These are phyloP conservation scores for Platygyra sinensis DNA, from an alignment of 64 coral and sea anemone species.

Conservation along the genomic window DNA sequence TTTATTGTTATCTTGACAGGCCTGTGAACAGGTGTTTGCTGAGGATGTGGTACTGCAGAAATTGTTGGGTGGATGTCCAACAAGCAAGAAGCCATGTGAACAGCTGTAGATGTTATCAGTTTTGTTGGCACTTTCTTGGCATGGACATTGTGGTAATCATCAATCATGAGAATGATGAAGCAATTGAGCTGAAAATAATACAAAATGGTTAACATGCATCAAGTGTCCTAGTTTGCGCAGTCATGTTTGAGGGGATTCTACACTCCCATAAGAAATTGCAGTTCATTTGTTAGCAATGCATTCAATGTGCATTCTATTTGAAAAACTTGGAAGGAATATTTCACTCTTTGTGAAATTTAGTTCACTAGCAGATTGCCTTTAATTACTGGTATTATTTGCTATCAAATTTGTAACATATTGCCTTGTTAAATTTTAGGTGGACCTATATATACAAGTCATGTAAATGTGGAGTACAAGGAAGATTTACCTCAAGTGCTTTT, in stretches of 20 bases:
- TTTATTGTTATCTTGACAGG: conserved; percentile 19
- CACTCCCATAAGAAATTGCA: too few relatives aligned
- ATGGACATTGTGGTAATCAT: conserved; percentile 60
- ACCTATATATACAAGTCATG: too few relatives aligned
- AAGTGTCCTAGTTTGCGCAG: too few relatives aligned
- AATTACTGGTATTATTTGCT: too few relatives aligned
- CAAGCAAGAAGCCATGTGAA: conserved; percentile 60
- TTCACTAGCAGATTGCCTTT: too few relatives aligned
- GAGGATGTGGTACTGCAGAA: conserved; percentile 3
- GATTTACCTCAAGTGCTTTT: conserved; percentile 36
- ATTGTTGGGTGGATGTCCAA: conserved; percentile 56
- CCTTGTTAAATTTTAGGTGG: neutral
- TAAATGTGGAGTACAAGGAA: neutral
- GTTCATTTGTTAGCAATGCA: too few relatives aligned
- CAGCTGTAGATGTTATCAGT: conserved; percentile 34
- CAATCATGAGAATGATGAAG: conserved; percentile 46
- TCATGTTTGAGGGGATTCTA: neutral
- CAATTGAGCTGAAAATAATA: conserved; percentile 18
- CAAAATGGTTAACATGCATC: too few relatives aligned
- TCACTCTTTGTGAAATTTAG: too few relatives aligned
- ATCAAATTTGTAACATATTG: neutral
- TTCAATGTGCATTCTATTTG: too few relatives aligned
- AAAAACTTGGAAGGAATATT: too few relatives aligned
- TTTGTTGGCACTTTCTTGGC: conserved; percentile 29
- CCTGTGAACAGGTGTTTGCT: neutral